Base-by-base conservation (phyloP, 2,888 invertebrate species). In the Apomyelois bistriatella region DNA sequence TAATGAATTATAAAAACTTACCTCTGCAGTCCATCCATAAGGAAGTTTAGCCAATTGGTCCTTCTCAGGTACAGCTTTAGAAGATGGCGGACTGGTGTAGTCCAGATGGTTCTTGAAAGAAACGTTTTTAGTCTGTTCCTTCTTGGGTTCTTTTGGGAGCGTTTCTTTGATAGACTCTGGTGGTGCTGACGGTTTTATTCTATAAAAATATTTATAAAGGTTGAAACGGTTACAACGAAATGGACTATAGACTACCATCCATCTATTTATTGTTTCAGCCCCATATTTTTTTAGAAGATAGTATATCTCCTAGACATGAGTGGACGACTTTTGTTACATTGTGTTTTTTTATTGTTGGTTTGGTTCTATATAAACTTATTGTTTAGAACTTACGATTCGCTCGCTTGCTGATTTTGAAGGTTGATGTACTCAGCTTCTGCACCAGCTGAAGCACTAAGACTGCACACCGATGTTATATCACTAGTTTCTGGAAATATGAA, bases 401-500 rank as follows among this genome's bases (percentile, higher is more conserved):
- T 54, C 1, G 68, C 49, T 6, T 65, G 72, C 52, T 81, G 82
- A 3, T 65, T 79, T 49, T 84, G 85, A 22, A 84, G 62, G 54
- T 82, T 84, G 36, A 79, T 84, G 53, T 81, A 87, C 43, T 89
- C 90, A 0, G 89, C 88, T 67, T 93, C 91, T 46, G 91, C 92
- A 0, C 92, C 93, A 40, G 93, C 93, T 0, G 93, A 93, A 0
- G 93, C 93, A 17, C 94, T 94, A 3, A 94, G 87, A 62, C 94
- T 94, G 76, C 94, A 94, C 35, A 94, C 91, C 0, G 94, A 94
- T 6, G 94, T 95, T 51, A 94, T 91, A 66, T 94, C 94, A 58
- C 94, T 94, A 12, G 94, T 94, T 82, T 94, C 94, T 85, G 88
- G n/a, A n/a, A n/a, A 3, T 37, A 72, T 61, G 42, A 35, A 7